Evolutionary conservation across 1,140 invertebrate genomes (phyloP), one percentile per base, ranked within the genome.

Genomic region (Leptopilina boulardi): DNA sequence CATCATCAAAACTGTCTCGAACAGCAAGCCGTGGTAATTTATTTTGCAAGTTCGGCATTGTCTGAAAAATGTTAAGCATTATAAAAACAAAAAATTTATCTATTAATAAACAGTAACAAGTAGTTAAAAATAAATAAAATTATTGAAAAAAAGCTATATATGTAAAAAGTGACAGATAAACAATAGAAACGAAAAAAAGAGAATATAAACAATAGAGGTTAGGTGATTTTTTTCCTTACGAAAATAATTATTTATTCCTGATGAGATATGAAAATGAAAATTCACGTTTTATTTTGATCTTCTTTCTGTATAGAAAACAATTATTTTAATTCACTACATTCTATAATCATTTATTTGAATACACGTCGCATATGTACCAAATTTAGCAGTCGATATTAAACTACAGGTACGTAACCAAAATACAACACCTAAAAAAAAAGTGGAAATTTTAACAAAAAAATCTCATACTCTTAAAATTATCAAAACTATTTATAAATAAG

Each of bases 1-100:
- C 93, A 51, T 94, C 93, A 23, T 92, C 92, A 56, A 89, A 90
- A 73, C 89, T 91, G 74, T 92, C 92, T 72, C 86, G 83, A 0
- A 92, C 87, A 23, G 87, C 81, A 15, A 89, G 76, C 73, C 84
- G 85, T 21, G 86, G 86, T 21, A 88, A 42, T 74, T 82, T 83
- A 59, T 88, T 86, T 75, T 89, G 80, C 73, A 83, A 78, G 1
- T 30, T 66, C 13, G 59, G 15, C 21, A 30, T 30, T 66, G 2
- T 66, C 59, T 66, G 26, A 6, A 56, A 56, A 56, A 56, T 18
- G 18, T n/a, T n/a, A n/a, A n/a, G n/a, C 13, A 54, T 3, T 4
- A 19, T 41, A 30, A 30, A 30, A 30, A 30, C 2, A 30, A 30
- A 5, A 30, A 30, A 30, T 30, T 30, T 30, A 30, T n/a, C n/a